phyloP scores from a whole-genome alignment of 2,113 vertebrate species.

The Rhadina sibilatrix region DNA sequence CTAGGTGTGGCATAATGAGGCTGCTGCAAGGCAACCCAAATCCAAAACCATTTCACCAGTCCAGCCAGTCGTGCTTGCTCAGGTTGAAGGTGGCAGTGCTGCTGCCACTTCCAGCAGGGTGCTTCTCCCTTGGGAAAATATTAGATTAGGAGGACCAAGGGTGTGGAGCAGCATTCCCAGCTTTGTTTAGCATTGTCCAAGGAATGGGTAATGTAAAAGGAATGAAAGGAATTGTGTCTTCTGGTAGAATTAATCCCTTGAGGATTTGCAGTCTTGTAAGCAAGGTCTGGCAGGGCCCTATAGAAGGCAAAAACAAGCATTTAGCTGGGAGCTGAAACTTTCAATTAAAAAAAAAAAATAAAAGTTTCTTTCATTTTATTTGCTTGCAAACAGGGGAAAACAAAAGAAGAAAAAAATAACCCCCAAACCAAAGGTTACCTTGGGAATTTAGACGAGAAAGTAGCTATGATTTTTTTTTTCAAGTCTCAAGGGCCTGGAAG shows the following conservation, averaged over 20 bases:
- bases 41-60: background rate
- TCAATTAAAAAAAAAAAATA: background rate
- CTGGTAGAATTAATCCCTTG: constrained; percentile 1
- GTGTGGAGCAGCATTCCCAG: background rate
- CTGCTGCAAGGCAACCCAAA: background rate
- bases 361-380: background rate
- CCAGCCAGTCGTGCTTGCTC: background rate
- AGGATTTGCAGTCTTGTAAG: background rate
- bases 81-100: background rate
- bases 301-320: background rate
- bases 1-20: background rate
- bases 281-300: background rate
- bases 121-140: background rate
- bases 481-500: background rate
- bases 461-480: background rate
- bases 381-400: background rate
- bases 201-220: background rate
- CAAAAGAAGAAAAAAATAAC: fast-evolving
- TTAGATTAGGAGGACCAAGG: background rate
- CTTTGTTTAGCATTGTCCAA: background rate
- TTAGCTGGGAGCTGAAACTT: background rate
- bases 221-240: constrained; percentile 21
- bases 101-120: background rate
- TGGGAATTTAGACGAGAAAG: background rate
- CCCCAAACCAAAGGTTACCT: background rate